Evolutionary conservation across 2,888 invertebrate genomes (phyloP), one percentile per base, ranked within the genome.

Genomic region (Zootermopsis nevadensis): DNA sequence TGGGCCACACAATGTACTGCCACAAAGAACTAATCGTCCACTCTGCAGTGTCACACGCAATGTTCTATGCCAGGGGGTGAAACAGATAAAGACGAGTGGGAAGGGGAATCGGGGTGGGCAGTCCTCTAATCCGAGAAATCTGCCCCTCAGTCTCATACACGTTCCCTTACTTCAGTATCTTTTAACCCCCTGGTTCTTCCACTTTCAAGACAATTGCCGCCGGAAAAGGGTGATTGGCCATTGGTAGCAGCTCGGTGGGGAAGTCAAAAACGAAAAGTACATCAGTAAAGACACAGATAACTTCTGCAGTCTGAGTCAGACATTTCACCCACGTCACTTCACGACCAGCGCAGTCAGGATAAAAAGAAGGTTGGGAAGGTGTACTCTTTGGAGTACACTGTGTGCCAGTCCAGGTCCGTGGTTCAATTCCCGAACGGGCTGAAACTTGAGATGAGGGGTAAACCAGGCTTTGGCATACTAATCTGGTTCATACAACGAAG

Each of bases 141-240:
- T 83, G 80, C 80, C 83, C 81, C 69, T 81, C 80, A 42, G 81
- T 83, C 83, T 80, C 53, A 38, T 35, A 19, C 66, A 38, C 74
- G 27, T 48, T 38, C 74, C 19, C 31, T 38, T 33, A 24, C 33
- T 48, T 66, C 35, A 38, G 74, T n/a, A 74, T 55, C 48, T 82
- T 82, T 77, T 77, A 77, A 80, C 80, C 69, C 77, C 53, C 81
- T 31, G 53, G 35, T 81, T 77, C 77, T 53, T 77, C 83, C 74
- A 69, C 82, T 79, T 74, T 80, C 80, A 77, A 82, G 84, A 84
- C 84, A 84, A 84, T 84, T 84, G 84, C 84, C 84, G 27, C 80
- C 84, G 84, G 84, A 84, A 84, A 84, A 80, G 84, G 82, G 77
- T 82, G 84, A 84, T 82, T 84, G 84, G 84, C 76, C 84, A 84